Percentiles rank a stretch among this genome's conserved stretches.
Evolutionary conservation across 2,797 vertebrate species (phyloP).

Genomic region (Microctenopoma steveboyesi): DNA sequence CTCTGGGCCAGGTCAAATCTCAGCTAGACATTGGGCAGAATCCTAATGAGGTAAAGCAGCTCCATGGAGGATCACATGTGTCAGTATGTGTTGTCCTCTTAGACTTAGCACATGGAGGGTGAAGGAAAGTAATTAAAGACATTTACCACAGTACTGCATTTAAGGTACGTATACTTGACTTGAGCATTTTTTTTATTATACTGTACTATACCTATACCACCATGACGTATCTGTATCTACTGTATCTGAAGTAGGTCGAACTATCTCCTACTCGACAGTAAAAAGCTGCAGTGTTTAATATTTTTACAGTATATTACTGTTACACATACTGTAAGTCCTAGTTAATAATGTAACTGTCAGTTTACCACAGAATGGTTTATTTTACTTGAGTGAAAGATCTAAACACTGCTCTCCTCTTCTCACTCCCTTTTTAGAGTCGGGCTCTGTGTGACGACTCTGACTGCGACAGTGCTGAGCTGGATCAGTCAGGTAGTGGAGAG

Average conservation of each 20-base stretch:
- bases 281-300: not conserved
- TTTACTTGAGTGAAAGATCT: not conserved
- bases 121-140: not conserved
- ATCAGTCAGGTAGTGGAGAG: slow-evolving; percentile 91
- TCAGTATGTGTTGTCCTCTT: slow-evolving; percentile 25
- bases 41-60: slow-evolving; percentile 73
- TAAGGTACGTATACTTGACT: not conserved
- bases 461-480: slow-evolving; percentile 92
- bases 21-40: slow-evolving; percentile 86
- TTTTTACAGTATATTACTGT: too few relatives aligned
- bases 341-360: not conserved
- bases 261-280: too few relatives aligned
- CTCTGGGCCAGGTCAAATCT: slow-evolving; percentile 80
- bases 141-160: not conserved
- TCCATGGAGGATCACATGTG: slow-evolving; percentile 22
- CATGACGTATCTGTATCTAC: too few relatives aligned
- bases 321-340: not conserved
- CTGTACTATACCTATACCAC: not conserved
- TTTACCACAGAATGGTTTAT: not conserved
- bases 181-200: not conserved
- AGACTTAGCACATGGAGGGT: not conserved
- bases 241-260: too few relatives aligned
- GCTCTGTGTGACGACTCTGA: slow-evolving; percentile 90
- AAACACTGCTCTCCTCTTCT: not conserved
- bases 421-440: slow-evolving; percentile 69